phyloP scores from a whole-genome alignment of 2,888 invertebrate genomes.

The Caenorhabditis afra region DNA sequence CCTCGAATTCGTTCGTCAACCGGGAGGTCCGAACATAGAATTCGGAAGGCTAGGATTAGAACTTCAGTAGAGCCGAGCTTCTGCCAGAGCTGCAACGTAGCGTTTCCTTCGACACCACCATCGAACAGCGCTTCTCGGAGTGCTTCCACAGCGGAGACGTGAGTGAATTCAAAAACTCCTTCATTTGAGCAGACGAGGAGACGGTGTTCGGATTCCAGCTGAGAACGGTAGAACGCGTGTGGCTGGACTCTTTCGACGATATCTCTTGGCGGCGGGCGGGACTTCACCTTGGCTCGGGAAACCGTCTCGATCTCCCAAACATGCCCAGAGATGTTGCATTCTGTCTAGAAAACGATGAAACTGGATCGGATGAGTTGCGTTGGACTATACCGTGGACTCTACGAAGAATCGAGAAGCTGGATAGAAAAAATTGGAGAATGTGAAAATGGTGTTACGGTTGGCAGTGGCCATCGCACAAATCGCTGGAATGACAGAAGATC shows the following conservation, averaged over 20 bases:
- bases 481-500: slow-evolving; percentile 44
- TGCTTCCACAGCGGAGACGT: slow-evolving; percentile 91
- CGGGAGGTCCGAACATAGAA: slow-evolving; percentile 54
- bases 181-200: slow-evolving; percentile 67
- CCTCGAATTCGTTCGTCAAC: slow-evolving; percentile 60
- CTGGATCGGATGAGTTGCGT: not conserved
- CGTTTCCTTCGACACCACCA: slow-evolving; percentile 85
- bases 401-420: slow-evolving; percentile 58
- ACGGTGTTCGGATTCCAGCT: slow-evolving; percentile 38
- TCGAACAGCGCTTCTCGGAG: slow-evolving; percentile 90
- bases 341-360: slow-evolving; percentile 84
- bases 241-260: slow-evolving; percentile 55
- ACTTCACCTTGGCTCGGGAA: slow-evolving; percentile 17
- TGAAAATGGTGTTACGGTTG: slow-evolving; percentile 66
- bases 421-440: slow-evolving; percentile 66
- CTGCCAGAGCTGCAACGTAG: slow-evolving; percentile 84
- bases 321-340: slow-evolving; percentile 89
- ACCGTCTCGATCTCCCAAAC: slow-evolving; percentile 87
- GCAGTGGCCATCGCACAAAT: slow-evolving; percentile 68
- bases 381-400: slow-evolving; percentile 66
- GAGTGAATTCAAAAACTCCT: slow-evolving; percentile 89
- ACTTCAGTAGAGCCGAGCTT: slow-evolving; percentile 83
- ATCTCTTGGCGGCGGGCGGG: slow-evolving; percentile 22
- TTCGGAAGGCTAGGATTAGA: slow-evolving; percentile 57
- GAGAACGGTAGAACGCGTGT: slow-evolving; percentile 53